Base-by-base conservation (phyloP, 2,888 invertebrate genomes). In the Anagyrus pseudococci region DNA sequence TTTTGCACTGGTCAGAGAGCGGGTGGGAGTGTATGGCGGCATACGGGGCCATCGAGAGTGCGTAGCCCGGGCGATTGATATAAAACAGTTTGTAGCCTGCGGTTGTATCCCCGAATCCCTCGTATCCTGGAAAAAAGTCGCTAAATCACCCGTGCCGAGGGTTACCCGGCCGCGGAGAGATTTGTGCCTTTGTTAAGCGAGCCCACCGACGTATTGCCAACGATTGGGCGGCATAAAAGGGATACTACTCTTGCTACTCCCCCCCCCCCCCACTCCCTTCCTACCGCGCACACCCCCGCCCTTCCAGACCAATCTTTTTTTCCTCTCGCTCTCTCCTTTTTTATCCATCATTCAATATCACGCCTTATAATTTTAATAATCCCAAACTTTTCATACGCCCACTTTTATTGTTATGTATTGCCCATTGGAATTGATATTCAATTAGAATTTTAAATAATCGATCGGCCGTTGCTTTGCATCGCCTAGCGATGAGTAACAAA, bases 141-240 rank as follows among this genome's bases (percentile, higher is more conserved):
- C 68, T 79, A 78, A 78, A 78, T 79, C 79, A 78, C 76, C 71
- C 77, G 70, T 73, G 69, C 64, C 69, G 73, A 73, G 75, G 75
- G 76, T 73, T 71, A 73, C 68, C 71, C 67, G 67, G 67, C 65
- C 69, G 50, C 46, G 46, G 63, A 68, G 72, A 76, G 77, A 77
- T 77, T 77, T 77, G 77, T 77, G 73, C 68, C 69, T 72, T 73
- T 74, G 75, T 76, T 75, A 73, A 70, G 71, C 68, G 67, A 71
- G 69, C 62, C 69, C 65, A 70, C 70, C 74, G 73, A 73, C 77
- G 72, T 77, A 77, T 78, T 74, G 74, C 74, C 71, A 78, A 79
- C 79, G 79, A 80, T 78, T 79, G 77, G 77, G 74, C 73, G 75
- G 76, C 75, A 77, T 77, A 77, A 78, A 77, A 77, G 75, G 77